Base-by-base conservation (phyloP, 2,888 invertebrate genomes). In the Himalopsyche kuldschensis region DNA sequence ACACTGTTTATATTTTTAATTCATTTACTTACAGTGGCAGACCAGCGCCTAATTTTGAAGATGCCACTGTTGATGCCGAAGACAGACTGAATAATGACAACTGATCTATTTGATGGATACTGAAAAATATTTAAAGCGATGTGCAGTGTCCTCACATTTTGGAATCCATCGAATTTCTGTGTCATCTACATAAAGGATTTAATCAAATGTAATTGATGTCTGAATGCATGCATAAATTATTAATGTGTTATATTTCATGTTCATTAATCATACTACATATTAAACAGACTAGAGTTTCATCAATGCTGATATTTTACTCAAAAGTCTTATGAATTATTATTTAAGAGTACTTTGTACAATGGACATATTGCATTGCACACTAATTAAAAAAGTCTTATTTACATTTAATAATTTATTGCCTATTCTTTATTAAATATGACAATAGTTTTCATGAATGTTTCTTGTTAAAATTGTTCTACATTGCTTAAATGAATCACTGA, bases 11-110 rank as follows among this genome's bases (percentile, higher is more conserved):
- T 27, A n/a, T 31, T 24, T 78, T 46, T 5, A 47, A 35, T 84
- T 75, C 75, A 75, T 69, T 79, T 81, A 6, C 31, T 86, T 86
- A 55, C 81, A 86, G 86, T 86, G 86, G 86, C 86, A 86, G 75
- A 85, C 86, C 11, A 85, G 84, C 63, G 84, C 83, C 47, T 86
- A 78, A 83, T 76, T 41, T 75, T 11, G 69, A 30, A 69, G 69
- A 11, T 11, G 11, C 30, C 27, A 69, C 15, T 20, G 15, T 69
- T 69, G 30, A 69, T 55, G 55, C 30, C 15, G 69, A 69, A 15
- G 69, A 20, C 30, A 30, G 69, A 69, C 69, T 69, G 69, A 69
- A 30, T 24, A 20, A 63, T 69, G 5, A 41, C 41, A 69, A 69
- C 55, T 69, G 20, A 11, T 15, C 30, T 27, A 11, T 27, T 69